Conservation (phyloP, 2,113 vertebrate genomes). For the Toxotes jaculatrix region DNA sequence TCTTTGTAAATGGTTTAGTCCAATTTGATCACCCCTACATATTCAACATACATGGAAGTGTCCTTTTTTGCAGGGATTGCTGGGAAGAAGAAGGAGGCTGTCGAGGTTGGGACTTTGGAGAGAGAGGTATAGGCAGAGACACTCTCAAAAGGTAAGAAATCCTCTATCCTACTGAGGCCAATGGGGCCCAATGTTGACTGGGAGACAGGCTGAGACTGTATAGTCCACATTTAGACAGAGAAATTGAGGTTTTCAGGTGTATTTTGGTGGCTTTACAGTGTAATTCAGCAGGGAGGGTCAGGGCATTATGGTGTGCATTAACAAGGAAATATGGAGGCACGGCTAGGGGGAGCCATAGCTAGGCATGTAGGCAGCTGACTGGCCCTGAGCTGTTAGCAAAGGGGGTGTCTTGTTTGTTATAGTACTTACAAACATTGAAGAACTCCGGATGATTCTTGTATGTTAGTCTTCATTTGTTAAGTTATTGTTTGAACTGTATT, state of each 20-base stretch:
- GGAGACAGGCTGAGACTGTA: slow-evolving; percentile 31
- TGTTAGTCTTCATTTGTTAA: slow-evolving; percentile 21
- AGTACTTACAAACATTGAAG: slow-evolving; percentile 59
- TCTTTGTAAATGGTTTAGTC: slow-evolving; percentile 64
- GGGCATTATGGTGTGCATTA: slow-evolving; percentile 71
- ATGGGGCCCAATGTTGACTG: slow-evolving; percentile 51
- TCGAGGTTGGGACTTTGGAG: slow-evolving; percentile 76
- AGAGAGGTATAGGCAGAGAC: slow-evolving; percentile 47
- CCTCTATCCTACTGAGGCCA: slow-evolving; percentile 39
- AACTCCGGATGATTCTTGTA: slow-evolving; percentile 42
- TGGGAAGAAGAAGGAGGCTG: slow-evolving; percentile 87
- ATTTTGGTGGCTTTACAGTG: slow-evolving; percentile 58
- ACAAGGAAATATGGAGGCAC: slow-evolving; percentile 80
- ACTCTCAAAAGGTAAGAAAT: slow-evolving; percentile 82
- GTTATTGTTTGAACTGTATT: slow-evolving; percentile 40
- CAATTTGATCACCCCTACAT: slow-evolving; percentile 84
- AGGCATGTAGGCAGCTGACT: slow-evolving; percentile 38
- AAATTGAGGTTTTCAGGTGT: slow-evolving; percentile 62
- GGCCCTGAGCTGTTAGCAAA: slow-evolving; percentile 27
- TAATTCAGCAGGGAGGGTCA: slow-evolving; percentile 69
- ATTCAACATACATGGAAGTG: slow-evolving; percentile 84
- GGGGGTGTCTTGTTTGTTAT: slow-evolving; percentile 23
- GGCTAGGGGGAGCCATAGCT: slow-evolving; percentile 86
- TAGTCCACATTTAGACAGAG: slow-evolving; percentile 31
- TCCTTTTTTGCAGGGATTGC: slow-evolving; percentile 87